A percentile compares a stretch with the other conserved stretches of the same genome.
phyloP scores from a whole-genome alignment of 2,888 invertebrate genomes.

The Coelinius sp. region DNA sequence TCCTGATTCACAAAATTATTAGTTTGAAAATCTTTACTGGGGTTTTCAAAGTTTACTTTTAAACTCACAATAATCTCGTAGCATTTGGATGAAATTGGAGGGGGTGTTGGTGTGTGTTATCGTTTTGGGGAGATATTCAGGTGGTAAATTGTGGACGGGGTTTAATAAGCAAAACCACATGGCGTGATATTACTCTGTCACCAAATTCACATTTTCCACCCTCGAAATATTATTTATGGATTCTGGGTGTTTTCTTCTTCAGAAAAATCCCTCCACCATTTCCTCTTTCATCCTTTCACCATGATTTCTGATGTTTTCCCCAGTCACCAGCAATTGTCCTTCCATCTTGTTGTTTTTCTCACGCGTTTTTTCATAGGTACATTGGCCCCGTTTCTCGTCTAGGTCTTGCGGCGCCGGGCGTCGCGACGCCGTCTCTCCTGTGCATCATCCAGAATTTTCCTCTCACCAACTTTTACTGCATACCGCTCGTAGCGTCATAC shows the following conservation, averaged over 20 bases:
- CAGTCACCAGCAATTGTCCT: constrained; percentile 3
- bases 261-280: constrained; percentile 34
- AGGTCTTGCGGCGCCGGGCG: constrained; percentile 61
- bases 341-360: not conserved
- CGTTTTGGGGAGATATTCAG: not conserved
- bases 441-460: constrained; percentile 14
- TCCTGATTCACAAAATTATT: constrained; percentile 14
- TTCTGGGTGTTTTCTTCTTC: too few species aligned
- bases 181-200: constrained; percentile 64
- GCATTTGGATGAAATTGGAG: not conserved
- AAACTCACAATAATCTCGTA: not conserved
- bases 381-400: constrained; percentile 50
- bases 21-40: constrained; percentile 16
- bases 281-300: constrained; percentile 20
- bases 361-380: constrained; percentile 7
- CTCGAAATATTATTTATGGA: constrained; percentile 30
- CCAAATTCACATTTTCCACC: constrained; percentile 51
- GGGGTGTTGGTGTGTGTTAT: not conserved
- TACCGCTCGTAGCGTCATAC: constrained; percentile 3
- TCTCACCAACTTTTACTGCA: constrained; percentile 8
- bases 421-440: constrained; percentile 54
- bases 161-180: constrained; percentile 62
- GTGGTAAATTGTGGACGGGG: constrained; percentile 32
- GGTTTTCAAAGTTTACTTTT: not conserved
- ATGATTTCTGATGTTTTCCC: constrained; percentile 7